Evolutionary conservation across 2,888 invertebrate species (phyloP).

Genomic region (Ametastegia equiseti): DNA sequence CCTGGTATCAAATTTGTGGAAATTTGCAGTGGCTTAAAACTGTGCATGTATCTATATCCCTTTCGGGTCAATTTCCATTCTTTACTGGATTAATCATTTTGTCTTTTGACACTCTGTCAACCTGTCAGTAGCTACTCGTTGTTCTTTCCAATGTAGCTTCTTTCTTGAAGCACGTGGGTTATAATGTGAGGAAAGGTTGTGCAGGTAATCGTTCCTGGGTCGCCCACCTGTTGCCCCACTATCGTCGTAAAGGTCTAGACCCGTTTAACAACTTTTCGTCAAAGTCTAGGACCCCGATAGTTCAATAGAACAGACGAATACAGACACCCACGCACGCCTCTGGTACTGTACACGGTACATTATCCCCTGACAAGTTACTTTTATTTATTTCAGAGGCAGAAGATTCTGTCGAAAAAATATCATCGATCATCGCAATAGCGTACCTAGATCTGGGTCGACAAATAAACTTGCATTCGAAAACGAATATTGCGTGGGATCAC

Average conservation of each 20-base stretch:
- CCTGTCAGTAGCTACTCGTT: too few species aligned
- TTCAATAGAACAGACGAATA: conserved; percentile 8
- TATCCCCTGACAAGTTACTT: background rate
- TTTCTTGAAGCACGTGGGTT: background rate
- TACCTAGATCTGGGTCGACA: background rate
- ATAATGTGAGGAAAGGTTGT: background rate
- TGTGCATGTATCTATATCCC: too few species aligned
- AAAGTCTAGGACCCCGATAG: background rate
- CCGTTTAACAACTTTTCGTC: conserved; percentile 8
- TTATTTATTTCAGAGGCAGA: too few species aligned
- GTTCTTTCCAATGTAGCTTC: background rate
- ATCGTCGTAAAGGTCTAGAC: background rate
- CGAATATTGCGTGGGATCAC: background rate
- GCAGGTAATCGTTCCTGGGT: background rate
- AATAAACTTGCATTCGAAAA: background rate
- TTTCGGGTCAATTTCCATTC: too few species aligned
- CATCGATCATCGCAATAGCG: background rate
- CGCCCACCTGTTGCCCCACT: background rate
- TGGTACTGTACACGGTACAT: background rate
- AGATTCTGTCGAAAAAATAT: background rate
- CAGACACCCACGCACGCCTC: background rate
- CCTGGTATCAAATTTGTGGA: too few species aligned
- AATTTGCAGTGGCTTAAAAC: too few species aligned
- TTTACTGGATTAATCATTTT: too few species aligned
- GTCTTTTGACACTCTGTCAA: background rate